A percentile compares a stretch with the other conserved stretches of the same genome.
These are phyloP conservation scores for Epinotia nisella DNA, from an alignment of 2,888 invertebrate species.

Conservation along the genomic window DNA sequence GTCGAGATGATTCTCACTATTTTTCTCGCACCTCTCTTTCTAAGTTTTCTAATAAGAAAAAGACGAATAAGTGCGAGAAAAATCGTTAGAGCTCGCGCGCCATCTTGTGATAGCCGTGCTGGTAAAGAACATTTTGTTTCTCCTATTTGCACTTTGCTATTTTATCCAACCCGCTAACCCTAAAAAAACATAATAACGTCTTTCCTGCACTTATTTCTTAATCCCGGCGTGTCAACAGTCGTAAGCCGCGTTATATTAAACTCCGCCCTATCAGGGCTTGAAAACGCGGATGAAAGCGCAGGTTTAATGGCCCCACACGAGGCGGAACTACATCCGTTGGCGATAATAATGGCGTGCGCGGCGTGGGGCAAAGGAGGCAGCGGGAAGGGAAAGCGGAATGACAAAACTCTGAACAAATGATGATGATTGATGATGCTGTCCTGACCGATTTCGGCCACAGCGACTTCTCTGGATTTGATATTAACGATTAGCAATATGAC, in stretches of 20 bases:
- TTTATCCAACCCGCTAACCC: not conserved
- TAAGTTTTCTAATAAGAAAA: too few relatives aligned
- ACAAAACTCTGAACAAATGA: too few relatives aligned
- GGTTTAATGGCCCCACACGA: slow-evolving; percentile 55
- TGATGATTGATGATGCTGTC: too few relatives aligned
- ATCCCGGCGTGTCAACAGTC: slow-evolving; percentile 37
- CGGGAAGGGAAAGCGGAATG: slow-evolving; percentile 28
- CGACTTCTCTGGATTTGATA: too few relatives aligned
- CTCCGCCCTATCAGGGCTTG: slow-evolving; percentile 25
- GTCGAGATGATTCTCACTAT: too few relatives aligned
- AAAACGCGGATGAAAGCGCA: slow-evolving; percentile 33
- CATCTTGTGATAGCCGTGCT: too few relatives aligned
- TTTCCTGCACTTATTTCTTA: slow-evolving; percentile 30
- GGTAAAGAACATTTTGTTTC: too few relatives aligned
- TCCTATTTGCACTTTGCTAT: not conserved
- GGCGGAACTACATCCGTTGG: slow-evolving; percentile 57
- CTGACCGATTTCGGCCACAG: too few relatives aligned
- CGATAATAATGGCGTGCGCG: slow-evolving; percentile 53
- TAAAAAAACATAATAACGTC: slow-evolving; percentile 8
- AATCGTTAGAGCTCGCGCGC: too few relatives aligned
- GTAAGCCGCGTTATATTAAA: slow-evolving; percentile 39
- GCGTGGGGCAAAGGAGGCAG: slow-evolving; percentile 41
- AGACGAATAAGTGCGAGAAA: too few relatives aligned
- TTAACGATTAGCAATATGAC: too few relatives aligned
- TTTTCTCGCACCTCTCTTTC: too few relatives aligned